Percentiles rank a stretch among this genome's conserved stretches.
Evolutionary conservation across 1,140 invertebrate species (phyloP).

Genomic region (Ridgeia piscesae): DNA sequence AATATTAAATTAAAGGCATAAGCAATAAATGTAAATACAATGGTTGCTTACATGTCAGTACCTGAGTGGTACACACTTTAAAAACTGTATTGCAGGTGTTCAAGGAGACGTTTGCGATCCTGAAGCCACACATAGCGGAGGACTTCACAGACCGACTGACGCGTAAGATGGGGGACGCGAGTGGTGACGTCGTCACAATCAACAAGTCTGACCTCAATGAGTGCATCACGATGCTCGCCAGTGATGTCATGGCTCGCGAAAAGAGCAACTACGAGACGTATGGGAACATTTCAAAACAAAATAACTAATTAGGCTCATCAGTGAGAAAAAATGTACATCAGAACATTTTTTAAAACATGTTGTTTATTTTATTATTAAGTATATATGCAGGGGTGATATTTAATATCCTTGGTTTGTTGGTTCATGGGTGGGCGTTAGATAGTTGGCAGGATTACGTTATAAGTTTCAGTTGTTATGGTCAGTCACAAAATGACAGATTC

Average conservation of each 20-base stretch:
- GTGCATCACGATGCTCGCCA: slow-evolving; percentile 44
- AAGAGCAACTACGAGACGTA: slow-evolving; percentile 53
- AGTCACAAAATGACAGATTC: no score
- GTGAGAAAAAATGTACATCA: background rate
- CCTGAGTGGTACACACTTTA: background rate
- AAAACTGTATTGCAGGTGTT: slow-evolving; percentile 42
- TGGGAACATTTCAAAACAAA: background rate
- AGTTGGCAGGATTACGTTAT: no score
- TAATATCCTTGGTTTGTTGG: no score
- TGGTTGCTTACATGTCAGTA: no score
- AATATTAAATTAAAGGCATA: no score
- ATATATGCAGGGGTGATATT: no score
- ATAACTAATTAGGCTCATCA: background rate
- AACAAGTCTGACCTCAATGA: slow-evolving; percentile 43
- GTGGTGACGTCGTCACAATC: slow-evolving; percentile 36
- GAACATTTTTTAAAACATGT: slow-evolving; percentile 8
- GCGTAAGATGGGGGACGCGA: slow-evolving; percentile 25
- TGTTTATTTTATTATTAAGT: no score
- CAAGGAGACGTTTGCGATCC: slow-evolving; percentile 56
- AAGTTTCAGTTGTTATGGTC: no score
- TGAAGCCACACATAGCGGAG: slow-evolving; percentile 51
- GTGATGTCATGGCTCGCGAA: slow-evolving; percentile 49
- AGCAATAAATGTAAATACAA: no score
- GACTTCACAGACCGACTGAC: slow-evolving; percentile 47
- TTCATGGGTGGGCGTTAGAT: no score